Conservation (phyloP, 2,797 vertebrate species). For the Mico argentatus region DNA sequence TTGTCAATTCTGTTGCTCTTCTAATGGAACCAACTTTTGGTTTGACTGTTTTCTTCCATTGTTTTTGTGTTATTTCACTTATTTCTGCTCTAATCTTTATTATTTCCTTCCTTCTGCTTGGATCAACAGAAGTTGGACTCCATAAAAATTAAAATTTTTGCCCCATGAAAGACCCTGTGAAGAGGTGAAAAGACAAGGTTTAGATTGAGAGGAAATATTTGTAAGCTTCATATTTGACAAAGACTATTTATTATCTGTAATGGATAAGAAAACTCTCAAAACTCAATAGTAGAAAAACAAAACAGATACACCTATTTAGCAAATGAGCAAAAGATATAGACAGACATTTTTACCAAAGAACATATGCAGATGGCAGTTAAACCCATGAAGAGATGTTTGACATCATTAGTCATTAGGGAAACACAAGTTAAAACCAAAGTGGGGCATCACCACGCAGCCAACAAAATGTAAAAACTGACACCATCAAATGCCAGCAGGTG, state of each 20-base stretch:
- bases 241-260: neutral
- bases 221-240: accelerated
- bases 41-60: neutral
- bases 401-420: too few relatives aligned
- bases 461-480: neutral
- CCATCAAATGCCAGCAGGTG: too few relatives aligned
- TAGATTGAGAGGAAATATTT: neutral
- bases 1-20: neutral
- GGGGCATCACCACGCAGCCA: neutral
- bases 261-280: neutral
- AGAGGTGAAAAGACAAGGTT: neutral
- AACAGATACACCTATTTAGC: neutral
- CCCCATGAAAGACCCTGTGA: neutral
- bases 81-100: neutral
- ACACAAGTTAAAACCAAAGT: neutral
- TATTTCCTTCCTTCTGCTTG: neutral
- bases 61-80: neutral
- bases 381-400: accelerated
- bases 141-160: neutral
- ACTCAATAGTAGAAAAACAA: neutral
- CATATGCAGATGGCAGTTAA: neutral
- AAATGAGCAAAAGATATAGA: neutral
- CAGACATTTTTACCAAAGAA: neutral
- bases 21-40: neutral
- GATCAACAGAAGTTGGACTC: neutral